Evolutionary conservation across 2,888 invertebrate genomes (phyloP).

Genomic region (Oscheius myriophilus): DNA sequence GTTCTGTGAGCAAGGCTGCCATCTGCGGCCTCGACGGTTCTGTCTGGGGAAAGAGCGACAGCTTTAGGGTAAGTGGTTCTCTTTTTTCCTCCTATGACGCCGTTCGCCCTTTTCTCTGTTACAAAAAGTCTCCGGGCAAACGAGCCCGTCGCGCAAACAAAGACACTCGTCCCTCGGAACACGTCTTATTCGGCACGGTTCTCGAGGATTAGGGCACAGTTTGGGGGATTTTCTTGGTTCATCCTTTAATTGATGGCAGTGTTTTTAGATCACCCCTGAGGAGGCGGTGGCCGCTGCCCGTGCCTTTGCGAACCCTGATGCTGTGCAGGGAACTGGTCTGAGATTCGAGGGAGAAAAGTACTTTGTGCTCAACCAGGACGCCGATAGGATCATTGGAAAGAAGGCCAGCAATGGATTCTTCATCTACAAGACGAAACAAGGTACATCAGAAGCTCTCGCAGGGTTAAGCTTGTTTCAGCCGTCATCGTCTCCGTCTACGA

Average conservation of each 20-base stretch:
- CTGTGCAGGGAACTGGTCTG: conserved; percentile 63
- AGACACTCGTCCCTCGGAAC: background rate
- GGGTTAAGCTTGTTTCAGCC: conserved; percentile 52
- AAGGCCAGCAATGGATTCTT: conserved; percentile 69
- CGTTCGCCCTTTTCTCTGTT: too few relatives aligned
- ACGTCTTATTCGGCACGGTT: background rate
- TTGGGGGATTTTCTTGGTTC: background rate
- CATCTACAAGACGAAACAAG: conserved; percentile 68
- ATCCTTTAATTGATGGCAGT: background rate
- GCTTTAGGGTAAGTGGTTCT: conserved; percentile 59
- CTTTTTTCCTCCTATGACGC: background rate
- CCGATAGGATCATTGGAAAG: conserved; percentile 70
- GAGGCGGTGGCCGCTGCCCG: conserved; percentile 62
- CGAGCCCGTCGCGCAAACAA: too few relatives aligned
- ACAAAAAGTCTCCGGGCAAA: too few relatives aligned
- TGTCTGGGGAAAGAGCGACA: conserved; percentile 69
- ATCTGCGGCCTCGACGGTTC: conserved; percentile 69
- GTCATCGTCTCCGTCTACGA: conserved; percentile 69
- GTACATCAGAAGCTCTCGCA: conserved; percentile 33
- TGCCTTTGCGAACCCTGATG: conserved; percentile 60
- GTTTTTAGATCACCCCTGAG: conserved; percentile 50
- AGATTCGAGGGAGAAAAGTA: conserved; percentile 69
- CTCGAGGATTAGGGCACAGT: background rate
- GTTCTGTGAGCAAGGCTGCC: conserved; percentile 69
- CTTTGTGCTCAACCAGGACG: conserved; percentile 64